These are phyloP conservation scores for Philopedon plagiatum DNA, from an alignment of 2,888 invertebrate genomes.

Conservation along the genomic window DNA sequence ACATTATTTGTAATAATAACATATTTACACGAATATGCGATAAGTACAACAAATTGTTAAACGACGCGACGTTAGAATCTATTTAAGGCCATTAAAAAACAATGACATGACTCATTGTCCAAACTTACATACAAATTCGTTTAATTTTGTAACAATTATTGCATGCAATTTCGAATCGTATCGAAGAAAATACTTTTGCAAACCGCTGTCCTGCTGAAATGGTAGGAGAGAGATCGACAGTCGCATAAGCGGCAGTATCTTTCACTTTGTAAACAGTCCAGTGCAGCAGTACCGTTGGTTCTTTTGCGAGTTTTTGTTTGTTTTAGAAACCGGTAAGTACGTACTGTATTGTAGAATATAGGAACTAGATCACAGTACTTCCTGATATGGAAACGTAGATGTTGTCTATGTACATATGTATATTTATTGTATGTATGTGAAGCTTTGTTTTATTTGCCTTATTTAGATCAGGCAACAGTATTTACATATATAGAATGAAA, in stretches of 20 bases:
- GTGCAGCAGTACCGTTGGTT: slow-evolving; percentile 24
- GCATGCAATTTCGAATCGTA: slow-evolving; percentile 32
- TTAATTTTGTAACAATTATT: slow-evolving; percentile 32
- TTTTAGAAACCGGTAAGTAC: slow-evolving; percentile 16
- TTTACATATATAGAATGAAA: too few relatives aligned
- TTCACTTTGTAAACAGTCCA: slow-evolving; percentile 35
- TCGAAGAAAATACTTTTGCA: slow-evolving; percentile 26
- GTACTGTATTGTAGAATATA: background rate
- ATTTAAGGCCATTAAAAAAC: background rate
- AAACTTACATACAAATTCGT: slow-evolving; percentile 22
- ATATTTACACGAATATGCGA: too few relatives aligned
- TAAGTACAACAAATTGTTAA: too few relatives aligned
- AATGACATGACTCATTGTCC: slow-evolving; percentile 24
- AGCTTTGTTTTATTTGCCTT: too few relatives aligned
- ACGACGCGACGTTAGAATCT: too few relatives aligned
- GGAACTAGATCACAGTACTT: too few relatives aligned
- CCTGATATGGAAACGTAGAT: too few relatives aligned
- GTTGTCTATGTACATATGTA: too few relatives aligned
- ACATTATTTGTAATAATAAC: too few relatives aligned
- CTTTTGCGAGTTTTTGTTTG: slow-evolving; percentile 1
- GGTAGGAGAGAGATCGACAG: slow-evolving; percentile 47
- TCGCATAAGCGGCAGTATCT: slow-evolving; percentile 38
- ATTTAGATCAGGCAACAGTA: too few relatives aligned
- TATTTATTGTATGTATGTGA: too few relatives aligned
- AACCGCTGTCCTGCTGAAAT: background rate